Base-by-base conservation (phyloP, 1,140 invertebrate species). In the Phymastichus coffea region DNA sequence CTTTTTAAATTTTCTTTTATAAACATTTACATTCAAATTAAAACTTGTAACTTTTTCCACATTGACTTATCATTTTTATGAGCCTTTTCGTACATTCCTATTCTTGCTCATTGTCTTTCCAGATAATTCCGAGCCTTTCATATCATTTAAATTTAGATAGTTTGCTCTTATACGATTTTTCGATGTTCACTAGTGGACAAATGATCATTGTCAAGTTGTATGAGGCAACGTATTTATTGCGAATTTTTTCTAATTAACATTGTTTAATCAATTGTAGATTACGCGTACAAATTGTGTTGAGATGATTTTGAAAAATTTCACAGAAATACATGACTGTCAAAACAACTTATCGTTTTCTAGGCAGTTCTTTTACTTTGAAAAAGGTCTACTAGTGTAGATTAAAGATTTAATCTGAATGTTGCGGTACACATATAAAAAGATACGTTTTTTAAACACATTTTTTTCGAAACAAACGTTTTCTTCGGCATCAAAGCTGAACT, bases 151-250 rank as follows among this genome's bases (percentile, higher is more conserved):
- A 15, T 30, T 35, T 23, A 23, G 12, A 51, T 4, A 37, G 41
- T 57, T 47, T 28, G 28, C 23, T 51, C 43, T 64, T 70, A 67
- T 71, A 71, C 63, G 56, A 70, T 65, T 74, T 72, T 68, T 63
- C 44, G 53, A 70, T 76, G 64, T 6, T 61, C 44, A 49, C 48
- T 30, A 48, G 70, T 75, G 69, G 68, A 75, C 68, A 69, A 59
- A 33, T 48, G 25, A 58, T 46, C 57, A 73, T 71, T 49, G 48
- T 61, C 28, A 70, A 71, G 61, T 68, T 66, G 63, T 71, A 73
- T 68, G 63, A 63, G 44, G 41, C 41, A 20, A 46, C 54, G 43
- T 60, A 60, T 60, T 60, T 59, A 59, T 59, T 59, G 53, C 47
- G 38, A 59, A 53, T 60, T 47, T 28, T 47, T 53, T 48, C 54